Percentiles rank a stretch among this genome's conserved stretches.
These are phyloP conservation scores for Meda fulgida DNA, from an alignment of 2,797 vertebrate genomes.

Conservation along the genomic window DNA sequence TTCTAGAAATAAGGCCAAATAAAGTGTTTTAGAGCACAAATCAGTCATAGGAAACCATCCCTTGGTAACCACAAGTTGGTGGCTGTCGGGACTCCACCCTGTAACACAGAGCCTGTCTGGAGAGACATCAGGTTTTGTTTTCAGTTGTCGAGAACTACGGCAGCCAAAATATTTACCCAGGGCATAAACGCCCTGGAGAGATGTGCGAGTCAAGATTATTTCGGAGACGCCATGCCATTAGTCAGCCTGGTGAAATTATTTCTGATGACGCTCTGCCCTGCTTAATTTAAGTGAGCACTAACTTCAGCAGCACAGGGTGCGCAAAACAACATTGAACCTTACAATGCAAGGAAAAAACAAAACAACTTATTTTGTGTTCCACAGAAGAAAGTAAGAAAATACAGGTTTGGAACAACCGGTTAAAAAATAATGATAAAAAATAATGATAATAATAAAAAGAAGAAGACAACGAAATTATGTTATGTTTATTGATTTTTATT, in stretches of 20 bases:
- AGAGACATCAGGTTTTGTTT: constrained; percentile 44
- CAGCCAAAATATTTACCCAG: constrained; percentile 54
- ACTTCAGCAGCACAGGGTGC: neutral
- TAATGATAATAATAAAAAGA: no score
- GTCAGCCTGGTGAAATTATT: constrained; percentile 58
- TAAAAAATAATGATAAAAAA: no score
- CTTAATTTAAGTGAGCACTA: neutral
- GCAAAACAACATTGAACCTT: neutral
- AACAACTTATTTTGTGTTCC: no score
- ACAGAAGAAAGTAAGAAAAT: no score
- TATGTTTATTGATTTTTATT: no score
- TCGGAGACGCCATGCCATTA: constrained; percentile 53
- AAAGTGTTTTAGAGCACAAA: neutral
- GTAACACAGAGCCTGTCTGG: constrained; percentile 12
- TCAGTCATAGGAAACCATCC: neutral
- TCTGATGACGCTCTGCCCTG: constrained; percentile 47
- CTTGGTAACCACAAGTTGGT: constrained; percentile 17
- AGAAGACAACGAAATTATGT: no score
- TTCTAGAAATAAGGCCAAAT: constrained; percentile 22
- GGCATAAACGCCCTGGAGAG: constrained; percentile 41
- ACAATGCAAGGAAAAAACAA: neutral
- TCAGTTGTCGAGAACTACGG: constrained; percentile 6
- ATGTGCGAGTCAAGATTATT: constrained; percentile 40
- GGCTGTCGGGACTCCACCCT: constrained; percentile 31
- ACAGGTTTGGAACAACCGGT: no score